phyloP scores from a whole-genome alignment of 2,113 vertebrate genomes.

The Motacilla alba region DNA sequence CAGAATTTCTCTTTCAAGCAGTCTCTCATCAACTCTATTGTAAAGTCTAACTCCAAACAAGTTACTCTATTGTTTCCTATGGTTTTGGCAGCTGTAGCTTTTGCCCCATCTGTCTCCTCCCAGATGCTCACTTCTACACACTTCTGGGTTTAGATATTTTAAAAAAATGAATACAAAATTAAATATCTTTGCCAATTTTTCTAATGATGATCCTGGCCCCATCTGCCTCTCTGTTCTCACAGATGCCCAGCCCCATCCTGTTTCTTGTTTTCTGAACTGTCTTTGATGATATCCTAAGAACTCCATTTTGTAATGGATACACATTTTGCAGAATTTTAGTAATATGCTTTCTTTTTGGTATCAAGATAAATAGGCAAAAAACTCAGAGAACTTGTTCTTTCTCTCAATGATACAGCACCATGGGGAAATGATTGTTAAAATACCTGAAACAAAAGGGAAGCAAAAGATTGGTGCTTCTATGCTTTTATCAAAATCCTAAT shows the following conservation, averaged over 20 bases:
- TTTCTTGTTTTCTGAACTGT: neutral
- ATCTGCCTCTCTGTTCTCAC: neutral
- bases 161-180: neutral
- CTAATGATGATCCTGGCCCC: neutral
- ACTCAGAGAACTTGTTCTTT: neutral
- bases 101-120: constrained; percentile 7
- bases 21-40: neutral
- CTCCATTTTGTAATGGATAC: neutral
- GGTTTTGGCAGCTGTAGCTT: neutral
- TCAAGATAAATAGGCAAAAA: neutral
- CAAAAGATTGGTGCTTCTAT: accelerated
- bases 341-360: neutral
- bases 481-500: neutral
- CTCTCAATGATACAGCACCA: neutral
- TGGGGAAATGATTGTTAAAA: neutral
- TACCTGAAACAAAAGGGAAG: neutral
- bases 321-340: neutral
- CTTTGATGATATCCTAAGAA: neutral
- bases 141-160: neutral
- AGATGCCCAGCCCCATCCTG: neutral
- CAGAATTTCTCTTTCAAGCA: neutral
- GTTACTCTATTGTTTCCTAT: neutral
- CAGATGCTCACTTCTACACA: constrained; percentile 23
- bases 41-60: neutral
- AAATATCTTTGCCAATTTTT: constrained; percentile 18